Base-by-base conservation (phyloP, 2,888 invertebrate genomes). In the Euproctis similis region DNA sequence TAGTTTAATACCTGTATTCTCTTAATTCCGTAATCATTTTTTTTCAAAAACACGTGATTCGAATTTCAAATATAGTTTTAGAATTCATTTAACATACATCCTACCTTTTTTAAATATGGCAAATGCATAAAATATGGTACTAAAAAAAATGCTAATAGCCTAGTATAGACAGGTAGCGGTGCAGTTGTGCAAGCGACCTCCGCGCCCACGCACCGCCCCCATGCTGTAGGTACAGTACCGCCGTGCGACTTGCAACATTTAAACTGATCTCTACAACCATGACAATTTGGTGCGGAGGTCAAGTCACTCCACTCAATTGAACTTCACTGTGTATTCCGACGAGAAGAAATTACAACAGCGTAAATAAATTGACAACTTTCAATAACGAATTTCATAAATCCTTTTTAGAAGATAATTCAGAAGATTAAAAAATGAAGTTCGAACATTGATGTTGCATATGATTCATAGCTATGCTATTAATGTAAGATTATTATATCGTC, bases 121-220 rank as follows among this genome's bases (percentile, higher is more conserved):
- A n/a, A n/a, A n/a, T n/a, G n/a, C n/a, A n/a, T n/a, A n/a, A n/a
- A n/a, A n/a, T n/a, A n/a, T n/a, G n/a, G n/a, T n/a, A n/a, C n/a
- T n/a, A n/a, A n/a, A n/a, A n/a, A n/a, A n/a, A 9, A 12, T 8
- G 28, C 11, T 14, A 3, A 17, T 30, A 24, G 18, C 12, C 13
- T 30, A 12, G 26, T 34, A 36, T n/a, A n/a, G n/a, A n/a, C n/a
- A 41, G 31, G 37, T 35, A 28, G 25, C 28, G 30, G 24, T 51
- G 48, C 53, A 42, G 65, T 75, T 74, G 69, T 68, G 76, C 65
- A 73, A 75, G 53, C 42, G 65, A 40, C 74, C 74, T 70, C 64
- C 65, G n/a, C 56, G 36, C 76, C 77, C 58, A 75, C 76, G 52
- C 49, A 35, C 30, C 2, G n/a, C n/a, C 8, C 8, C 19, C 19